Evolutionary conservation across 2,797 vertebrate genomes (phyloP).

Genomic region (Enteromius afrohamiltoni): DNA sequence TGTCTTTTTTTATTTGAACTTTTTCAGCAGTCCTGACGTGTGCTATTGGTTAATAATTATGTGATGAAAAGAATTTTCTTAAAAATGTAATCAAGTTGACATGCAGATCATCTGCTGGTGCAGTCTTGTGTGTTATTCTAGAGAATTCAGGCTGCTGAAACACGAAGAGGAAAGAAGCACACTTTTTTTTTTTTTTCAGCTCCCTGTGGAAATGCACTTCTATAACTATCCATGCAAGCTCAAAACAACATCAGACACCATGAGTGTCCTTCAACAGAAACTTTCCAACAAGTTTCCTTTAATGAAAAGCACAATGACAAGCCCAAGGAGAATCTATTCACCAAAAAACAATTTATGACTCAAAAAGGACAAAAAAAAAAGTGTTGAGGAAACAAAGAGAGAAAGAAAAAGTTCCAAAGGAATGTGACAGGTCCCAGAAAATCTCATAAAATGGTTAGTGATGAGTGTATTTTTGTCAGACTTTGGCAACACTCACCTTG

Average conservation of each 20-base stretch:
- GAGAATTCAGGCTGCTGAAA: constrained; percentile 29
- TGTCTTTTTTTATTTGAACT: neutral
- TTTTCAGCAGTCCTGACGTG: neutral
- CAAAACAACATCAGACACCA: constrained; percentile 53
- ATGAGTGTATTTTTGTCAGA: constrained; percentile 49
- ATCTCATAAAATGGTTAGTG: constrained; percentile 56
- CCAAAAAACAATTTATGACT: constrained; percentile 59
- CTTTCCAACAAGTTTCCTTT: constrained; percentile 53
- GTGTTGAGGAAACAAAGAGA: constrained; percentile 46
- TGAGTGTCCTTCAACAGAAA: constrained; percentile 54
- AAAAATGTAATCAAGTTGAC: neutral
- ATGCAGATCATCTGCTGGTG: neutral
- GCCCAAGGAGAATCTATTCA: constrained; percentile 59
- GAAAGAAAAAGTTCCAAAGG: constrained; percentile 51
- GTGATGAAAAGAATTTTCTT: neutral
- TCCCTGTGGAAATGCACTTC: constrained; percentile 41
- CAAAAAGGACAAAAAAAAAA: constrained; percentile 47
- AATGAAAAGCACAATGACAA: constrained; percentile 59
- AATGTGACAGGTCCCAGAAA: constrained; percentile 51
- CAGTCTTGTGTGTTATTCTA: neutral
- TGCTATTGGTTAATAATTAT: neutral
- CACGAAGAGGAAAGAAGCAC: neutral
- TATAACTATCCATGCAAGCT: constrained; percentile 45
- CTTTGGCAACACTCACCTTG: constrained; percentile 54
- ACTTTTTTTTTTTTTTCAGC: constrained; percentile 25